Conservation (phyloP, 2,113 vertebrate species). For the Ondatra zibethicus region DNA sequence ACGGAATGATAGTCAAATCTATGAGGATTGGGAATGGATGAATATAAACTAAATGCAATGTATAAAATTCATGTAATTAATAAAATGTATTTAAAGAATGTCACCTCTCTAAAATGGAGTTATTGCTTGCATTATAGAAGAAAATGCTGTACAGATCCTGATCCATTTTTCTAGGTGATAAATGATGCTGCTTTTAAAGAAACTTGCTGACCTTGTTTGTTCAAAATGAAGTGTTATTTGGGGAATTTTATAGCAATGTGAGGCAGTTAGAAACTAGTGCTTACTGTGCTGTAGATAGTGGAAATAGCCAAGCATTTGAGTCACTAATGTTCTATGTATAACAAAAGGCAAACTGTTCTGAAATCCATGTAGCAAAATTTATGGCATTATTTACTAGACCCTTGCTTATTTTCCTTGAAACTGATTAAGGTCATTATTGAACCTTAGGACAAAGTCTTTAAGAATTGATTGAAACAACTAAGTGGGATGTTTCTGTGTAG, state of each 20-base stretch:
- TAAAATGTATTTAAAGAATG: too few relatives aligned
- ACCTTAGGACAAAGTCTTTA: not conserved
- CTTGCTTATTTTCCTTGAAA: not conserved
- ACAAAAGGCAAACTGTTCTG: not conserved
- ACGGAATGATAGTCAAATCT: too few relatives aligned
- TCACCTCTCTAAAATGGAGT: too few relatives aligned
- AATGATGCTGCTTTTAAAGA: too few relatives aligned
- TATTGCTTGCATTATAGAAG: too few relatives aligned
- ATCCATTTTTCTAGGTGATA: too few relatives aligned
- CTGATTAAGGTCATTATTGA: not conserved
- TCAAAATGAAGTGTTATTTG: not conserved
- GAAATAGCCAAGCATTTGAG: rapidly evolving
- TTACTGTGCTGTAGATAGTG: not conserved
- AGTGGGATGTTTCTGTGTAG: too few relatives aligned
- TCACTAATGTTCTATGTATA: not conserved
- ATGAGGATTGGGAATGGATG: too few relatives aligned
- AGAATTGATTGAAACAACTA: rapidly evolving
- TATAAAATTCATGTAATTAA: too few relatives aligned
- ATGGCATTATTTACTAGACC: not conserved
- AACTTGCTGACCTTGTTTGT: not conserved
- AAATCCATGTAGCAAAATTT: too few relatives aligned
- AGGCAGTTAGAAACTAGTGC: not conserved
- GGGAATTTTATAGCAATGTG: not conserved
- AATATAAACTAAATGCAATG: too few relatives aligned
- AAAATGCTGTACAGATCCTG: too few relatives aligned